Evolutionary conservation across 2,888 invertebrate genomes (phyloP).

Genomic region (Leptogaster cylindrica): DNA sequence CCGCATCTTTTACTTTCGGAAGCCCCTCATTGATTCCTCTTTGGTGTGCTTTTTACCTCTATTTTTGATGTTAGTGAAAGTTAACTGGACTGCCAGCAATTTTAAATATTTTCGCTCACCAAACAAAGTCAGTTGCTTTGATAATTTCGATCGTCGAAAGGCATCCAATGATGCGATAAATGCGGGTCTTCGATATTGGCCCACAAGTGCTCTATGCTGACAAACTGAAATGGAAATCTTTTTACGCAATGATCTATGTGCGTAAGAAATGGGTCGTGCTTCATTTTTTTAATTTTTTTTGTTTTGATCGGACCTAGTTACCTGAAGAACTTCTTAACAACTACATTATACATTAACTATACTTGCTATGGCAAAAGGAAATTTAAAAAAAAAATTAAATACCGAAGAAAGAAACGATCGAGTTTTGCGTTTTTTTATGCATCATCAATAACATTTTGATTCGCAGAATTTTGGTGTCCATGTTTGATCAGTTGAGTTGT

Average conservation of each 20-base stretch:
- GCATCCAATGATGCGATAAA: neutral
- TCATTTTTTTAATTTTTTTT: too few relatives aligned
- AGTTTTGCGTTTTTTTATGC: too few relatives aligned
- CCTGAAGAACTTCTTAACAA: too few relatives aligned
- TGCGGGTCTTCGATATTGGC: slow-evolving; percentile 13
- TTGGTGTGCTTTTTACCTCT: slow-evolving; percentile 21
- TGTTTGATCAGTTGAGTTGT: too few relatives aligned
- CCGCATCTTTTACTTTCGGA: slow-evolving; percentile 42
- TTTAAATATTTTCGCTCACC: slow-evolving; percentile 33
- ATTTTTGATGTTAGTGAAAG: slow-evolving; percentile 39
- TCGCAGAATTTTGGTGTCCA: too few relatives aligned
- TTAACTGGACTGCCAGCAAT: slow-evolving; percentile 38
- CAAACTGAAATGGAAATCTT: slow-evolving; percentile 14
- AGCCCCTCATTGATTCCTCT: slow-evolving; percentile 35
- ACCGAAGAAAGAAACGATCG: too few relatives aligned
- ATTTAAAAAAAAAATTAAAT: too few relatives aligned
- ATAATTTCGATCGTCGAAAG: neutral
- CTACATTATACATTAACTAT: too few relatives aligned
- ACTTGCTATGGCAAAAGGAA: too few relatives aligned
- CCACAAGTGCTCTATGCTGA: slow-evolving; percentile 10
- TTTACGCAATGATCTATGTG: slow-evolving; percentile 13
- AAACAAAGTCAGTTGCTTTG: neutral
- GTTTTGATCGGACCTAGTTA: too few relatives aligned
- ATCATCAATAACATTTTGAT: too few relatives aligned
- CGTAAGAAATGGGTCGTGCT: neutral